phyloP scores from a whole-genome alignment of 2,888 invertebrate genomes.

The Chirona hameri region DNA sequence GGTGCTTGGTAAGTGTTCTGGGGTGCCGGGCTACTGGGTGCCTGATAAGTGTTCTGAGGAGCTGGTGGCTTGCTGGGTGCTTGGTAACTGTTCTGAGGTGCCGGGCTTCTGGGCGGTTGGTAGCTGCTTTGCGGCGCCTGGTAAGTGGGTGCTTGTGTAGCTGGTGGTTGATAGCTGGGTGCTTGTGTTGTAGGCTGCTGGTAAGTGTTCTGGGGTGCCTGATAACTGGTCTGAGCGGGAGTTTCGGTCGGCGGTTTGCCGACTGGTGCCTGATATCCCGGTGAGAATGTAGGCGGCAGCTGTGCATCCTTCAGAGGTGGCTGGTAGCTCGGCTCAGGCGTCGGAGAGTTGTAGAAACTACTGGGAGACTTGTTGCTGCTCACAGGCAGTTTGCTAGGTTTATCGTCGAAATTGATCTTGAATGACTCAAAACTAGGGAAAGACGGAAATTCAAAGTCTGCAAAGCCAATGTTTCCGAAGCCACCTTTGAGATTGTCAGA shows the following conservation, averaged over 20 bases:
- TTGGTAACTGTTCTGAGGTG: background rate
- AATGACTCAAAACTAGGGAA: background rate
- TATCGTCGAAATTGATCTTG: background rate
- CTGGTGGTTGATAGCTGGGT: background rate
- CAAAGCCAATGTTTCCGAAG: background rate
- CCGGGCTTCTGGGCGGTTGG: background rate
- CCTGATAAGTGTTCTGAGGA: too few species aligned
- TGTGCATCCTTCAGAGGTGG: background rate
- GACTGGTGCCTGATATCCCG: background rate
- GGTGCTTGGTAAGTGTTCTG: background rate
- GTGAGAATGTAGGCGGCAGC: background rate
- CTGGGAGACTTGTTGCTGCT: background rate
- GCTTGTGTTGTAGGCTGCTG: too few species aligned
- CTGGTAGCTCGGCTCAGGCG: background rate
- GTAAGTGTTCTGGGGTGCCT: background rate
- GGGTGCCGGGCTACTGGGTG: background rate
- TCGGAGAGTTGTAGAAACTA: background rate
- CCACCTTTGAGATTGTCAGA: too few species aligned
- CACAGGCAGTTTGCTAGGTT: background rate
- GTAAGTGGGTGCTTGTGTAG: background rate
- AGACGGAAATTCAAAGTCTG: background rate
- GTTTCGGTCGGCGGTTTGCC: too few species aligned
- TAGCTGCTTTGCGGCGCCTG: background rate
- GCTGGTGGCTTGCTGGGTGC: too few species aligned
- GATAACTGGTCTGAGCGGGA: background rate